Percentiles rank a stretch among this genome's conserved stretches.
phyloP scores from a whole-genome alignment of 2,113 vertebrate species.

The Merops nubicus region DNA sequence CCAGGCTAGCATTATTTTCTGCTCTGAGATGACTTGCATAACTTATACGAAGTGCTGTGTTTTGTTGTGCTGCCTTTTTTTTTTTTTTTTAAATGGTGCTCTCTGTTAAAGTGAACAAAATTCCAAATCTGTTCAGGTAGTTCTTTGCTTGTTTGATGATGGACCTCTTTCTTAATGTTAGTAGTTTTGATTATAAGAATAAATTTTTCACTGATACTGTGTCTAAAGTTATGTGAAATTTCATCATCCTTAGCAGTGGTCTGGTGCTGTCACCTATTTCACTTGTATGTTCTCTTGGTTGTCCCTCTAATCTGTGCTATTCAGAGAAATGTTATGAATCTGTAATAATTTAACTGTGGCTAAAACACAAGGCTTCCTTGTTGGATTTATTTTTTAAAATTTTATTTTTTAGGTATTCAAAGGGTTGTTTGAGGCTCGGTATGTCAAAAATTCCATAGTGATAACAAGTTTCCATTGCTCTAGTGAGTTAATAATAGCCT shows the following conservation, averaged over 20 bases:
- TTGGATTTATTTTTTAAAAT: neutral
- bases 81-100: neutral
- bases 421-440: neutral
- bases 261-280: neutral
- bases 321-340: neutral
- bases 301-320: neutral
- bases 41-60: neutral
- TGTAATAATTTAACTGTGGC: neutral
- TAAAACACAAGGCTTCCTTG: neutral
- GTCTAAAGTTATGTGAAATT: neutral
- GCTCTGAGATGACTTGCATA: neutral
- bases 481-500: conserved; percentile 54
- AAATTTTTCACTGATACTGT: neutral
- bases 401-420: neutral
- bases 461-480: conserved; percentile 49
- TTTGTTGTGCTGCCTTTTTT: neutral
- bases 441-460: conserved; percentile 18
- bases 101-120: neutral
- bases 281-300: neutral
- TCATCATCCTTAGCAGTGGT: neutral
- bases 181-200: neutral
- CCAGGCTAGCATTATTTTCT: neutral
- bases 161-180: neutral
- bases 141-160: neutral
- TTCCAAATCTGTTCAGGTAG: neutral